A percentile compares a stretch with the other conserved stretches of the same genome.
phyloP scores from a whole-genome alignment of 2,797 vertebrate species.

The Muscicapa striata region DNA sequence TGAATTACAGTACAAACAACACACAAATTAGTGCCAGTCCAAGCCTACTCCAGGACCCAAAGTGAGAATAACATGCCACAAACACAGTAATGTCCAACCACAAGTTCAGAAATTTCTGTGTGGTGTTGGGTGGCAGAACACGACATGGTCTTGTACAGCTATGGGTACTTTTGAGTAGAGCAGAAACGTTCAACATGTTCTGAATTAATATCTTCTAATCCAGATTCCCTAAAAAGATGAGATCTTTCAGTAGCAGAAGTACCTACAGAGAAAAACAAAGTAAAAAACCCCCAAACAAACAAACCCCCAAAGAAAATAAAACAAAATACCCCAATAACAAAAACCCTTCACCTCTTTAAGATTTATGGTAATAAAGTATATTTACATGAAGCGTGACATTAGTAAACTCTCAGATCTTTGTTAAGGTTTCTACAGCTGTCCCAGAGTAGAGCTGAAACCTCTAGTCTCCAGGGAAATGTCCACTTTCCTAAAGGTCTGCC shows the following conservation, averaged over 20 bases:
- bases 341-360: background rate
- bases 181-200: background rate
- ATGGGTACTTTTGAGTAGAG: background rate
- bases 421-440: background rate
- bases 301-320: background rate
- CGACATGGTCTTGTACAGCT: background rate
- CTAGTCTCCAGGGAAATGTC: background rate
- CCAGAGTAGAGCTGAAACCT: background rate
- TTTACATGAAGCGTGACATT: background rate
- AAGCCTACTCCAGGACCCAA: background rate
- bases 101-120: background rate
- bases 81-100: background rate
- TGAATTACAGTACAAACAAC: background rate
- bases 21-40: background rate
- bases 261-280: background rate
- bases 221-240: background rate
- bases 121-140: background rate
- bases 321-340: fast-evolving
- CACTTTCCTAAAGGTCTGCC: background rate
- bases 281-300: fast-evolving
- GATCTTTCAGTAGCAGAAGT: background rate
- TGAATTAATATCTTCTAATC: background rate
- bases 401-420: background rate
- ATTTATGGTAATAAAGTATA: background rate
- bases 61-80: background rate